Percentiles rank a stretch among this genome's conserved stretches.
Evolutionary conservation across 92 coral and sea anemone species (phyloP).

Genomic region (Porites cylindrica): DNA sequence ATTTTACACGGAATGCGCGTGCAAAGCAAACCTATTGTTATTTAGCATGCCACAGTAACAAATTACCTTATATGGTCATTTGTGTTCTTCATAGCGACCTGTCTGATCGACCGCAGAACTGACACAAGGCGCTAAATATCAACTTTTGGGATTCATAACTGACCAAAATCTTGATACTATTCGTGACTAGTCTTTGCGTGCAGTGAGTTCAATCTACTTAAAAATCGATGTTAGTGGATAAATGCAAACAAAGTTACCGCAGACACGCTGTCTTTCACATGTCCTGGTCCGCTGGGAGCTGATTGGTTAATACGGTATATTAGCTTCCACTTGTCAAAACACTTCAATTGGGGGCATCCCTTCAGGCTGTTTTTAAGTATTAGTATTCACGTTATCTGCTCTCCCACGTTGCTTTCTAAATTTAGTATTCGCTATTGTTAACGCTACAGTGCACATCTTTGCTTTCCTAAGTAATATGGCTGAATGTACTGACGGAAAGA

Average conservation of each 20-base stretch:
- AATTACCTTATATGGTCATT: conserved; percentile 55
- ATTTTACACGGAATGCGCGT: conserved; percentile 23
- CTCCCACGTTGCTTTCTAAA: conserved; percentile 13
- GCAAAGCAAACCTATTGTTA: conserved; percentile 20
- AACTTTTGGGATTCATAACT: neutral
- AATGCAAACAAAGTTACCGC: conserved; percentile 15
- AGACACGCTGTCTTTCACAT: neutral
- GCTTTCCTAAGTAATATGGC: conserved; percentile 5
- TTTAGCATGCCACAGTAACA: neutral
- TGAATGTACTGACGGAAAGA: conserved; percentile 1
- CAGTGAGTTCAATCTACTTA: conserved; percentile 25
- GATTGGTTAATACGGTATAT: conserved; percentile 14
- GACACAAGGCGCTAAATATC: neutral
- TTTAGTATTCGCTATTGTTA: neutral
- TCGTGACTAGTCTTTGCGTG: conserved; percentile 3
- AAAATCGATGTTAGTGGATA: conserved; percentile 7
- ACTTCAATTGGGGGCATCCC: conserved; percentile 25
- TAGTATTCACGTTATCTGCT: conserved; percentile 9
- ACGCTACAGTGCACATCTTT: neutral
- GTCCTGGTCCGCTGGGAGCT: conserved; percentile 3
- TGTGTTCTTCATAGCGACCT: neutral
- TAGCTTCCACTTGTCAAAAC: conserved; percentile 16
- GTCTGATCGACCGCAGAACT: neutral
- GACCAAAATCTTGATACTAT: neutral
- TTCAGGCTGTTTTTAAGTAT: conserved; percentile 15